A percentile compares a stretch with the other conserved stretches of the same genome.
These are phyloP conservation scores for Acanthacorydalis orientalis DNA, from an alignment of 2,888 invertebrate species.

Conservation along the genomic window DNA sequence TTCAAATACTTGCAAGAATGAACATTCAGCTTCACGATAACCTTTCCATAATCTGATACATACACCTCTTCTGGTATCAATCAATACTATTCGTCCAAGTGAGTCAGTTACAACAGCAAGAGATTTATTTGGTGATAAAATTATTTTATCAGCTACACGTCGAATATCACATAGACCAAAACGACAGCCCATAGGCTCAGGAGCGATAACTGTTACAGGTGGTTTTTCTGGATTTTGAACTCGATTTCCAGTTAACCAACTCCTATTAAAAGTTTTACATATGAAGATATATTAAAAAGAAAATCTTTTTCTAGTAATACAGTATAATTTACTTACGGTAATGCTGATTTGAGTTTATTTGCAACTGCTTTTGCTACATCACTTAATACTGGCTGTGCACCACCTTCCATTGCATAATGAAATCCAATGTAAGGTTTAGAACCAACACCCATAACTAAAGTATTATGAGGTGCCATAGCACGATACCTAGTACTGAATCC, in stretches of 20 bases:
- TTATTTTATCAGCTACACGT: conserved; percentile 57
- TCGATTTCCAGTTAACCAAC: conserved; percentile 37
- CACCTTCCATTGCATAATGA: conserved; percentile 81
- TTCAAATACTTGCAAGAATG: conserved; percentile 74
- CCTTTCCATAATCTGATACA: conserved; percentile 86
- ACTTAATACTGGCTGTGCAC: conserved; percentile 60
- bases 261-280: conserved; percentile 17
- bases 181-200: conserved; percentile 60
- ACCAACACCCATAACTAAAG: conserved; percentile 61
- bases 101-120: conserved; percentile 72
- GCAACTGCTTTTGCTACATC: conserved; percentile 90
- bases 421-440: conserved; percentile 73
- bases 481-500: conserved; percentile 56
- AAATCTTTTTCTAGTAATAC: neutral
- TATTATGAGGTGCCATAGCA: conserved; percentile 58
- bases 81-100: conserved; percentile 70
- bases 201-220: conserved; percentile 29
- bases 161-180: conserved; percentile 67
- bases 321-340: conserved; percentile 42
- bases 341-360: conserved; percentile 63
- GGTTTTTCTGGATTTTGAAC: conserved; percentile 25
- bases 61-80: conserved; percentile 67
- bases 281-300: neutral
- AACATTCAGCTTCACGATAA: conserved; percentile 88
- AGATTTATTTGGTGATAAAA: conserved; percentile 61